Percentiles rank a stretch among this genome's conserved stretches.
phyloP scores from a whole-genome alignment of 2,888 invertebrate species.

The Calliopum simillimum region DNA sequence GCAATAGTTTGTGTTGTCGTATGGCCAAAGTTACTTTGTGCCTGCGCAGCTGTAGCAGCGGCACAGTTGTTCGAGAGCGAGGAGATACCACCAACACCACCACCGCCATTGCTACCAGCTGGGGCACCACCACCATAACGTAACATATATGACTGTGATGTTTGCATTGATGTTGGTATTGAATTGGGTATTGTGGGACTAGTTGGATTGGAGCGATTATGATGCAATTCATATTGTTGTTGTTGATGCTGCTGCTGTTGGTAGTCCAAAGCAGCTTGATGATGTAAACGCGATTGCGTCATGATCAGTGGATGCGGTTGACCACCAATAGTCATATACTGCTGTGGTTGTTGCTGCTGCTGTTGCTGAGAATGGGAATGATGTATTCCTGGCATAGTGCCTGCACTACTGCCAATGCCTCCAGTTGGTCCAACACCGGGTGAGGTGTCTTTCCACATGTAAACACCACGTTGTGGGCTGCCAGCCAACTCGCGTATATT shows the following conservation, averaged over 20 bases:
- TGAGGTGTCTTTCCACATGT: conserved; percentile 84
- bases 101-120: conserved; percentile 32
- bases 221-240: conserved; percentile 65
- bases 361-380: conserved; percentile 44
- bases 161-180: conserved; percentile 57
- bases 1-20: conserved; percentile 45
- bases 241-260: conserved; percentile 67
- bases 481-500: conserved; percentile 90
- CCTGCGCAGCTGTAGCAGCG: conserved; percentile 35
- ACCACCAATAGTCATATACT: conserved; percentile 46
- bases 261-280: conserved; percentile 47
- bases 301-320: conserved; percentile 61
- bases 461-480: conserved; percentile 84
- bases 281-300: conserved; percentile 60
- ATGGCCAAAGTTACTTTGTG: conserved; percentile 36
- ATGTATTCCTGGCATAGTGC: conserved; percentile 60
- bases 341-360: conserved; percentile 51
- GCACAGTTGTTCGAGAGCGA: conserved; percentile 28
- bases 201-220: conserved; percentile 77
- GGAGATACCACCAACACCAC: conserved; percentile 38
- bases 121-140: conserved; percentile 56
- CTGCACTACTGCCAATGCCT: conserved; percentile 62
- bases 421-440: conserved; percentile 69
- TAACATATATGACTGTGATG: conserved; percentile 63
- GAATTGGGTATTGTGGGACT: conserved; percentile 74